These are phyloP conservation scores for Steromphala cineraria DNA, from an alignment of 2,888 invertebrate genomes.

Conservation along the genomic window DNA sequence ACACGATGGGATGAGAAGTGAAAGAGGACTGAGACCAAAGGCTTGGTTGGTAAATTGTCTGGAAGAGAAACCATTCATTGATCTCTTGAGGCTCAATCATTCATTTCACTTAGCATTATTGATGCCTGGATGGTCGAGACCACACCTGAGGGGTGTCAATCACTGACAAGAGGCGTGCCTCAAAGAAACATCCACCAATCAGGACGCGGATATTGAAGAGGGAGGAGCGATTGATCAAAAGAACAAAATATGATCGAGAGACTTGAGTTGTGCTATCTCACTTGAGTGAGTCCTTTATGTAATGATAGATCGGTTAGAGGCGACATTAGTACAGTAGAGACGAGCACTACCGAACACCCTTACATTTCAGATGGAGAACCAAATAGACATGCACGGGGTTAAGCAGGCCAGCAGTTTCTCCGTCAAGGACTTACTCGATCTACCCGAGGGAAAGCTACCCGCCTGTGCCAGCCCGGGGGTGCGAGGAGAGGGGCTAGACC, in stretches of 20 bases:
- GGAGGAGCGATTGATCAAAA: background rate
- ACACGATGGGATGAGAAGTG: background rate
- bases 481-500: background rate
- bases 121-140: slow-evolving; percentile 6
- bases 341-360: background rate
- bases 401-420: slow-evolving; percentile 89
- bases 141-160: slow-evolving; percentile 9
- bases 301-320: background rate
- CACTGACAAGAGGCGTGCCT: background rate
- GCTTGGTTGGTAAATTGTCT: background rate
- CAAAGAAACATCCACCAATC: background rate
- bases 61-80: slow-evolving; percentile 14
- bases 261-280: background rate
- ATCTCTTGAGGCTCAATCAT: slow-evolving; percentile 15
- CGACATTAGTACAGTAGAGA: no score
- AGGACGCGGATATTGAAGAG: background rate
- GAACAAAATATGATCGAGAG: slow-evolving; percentile 13
- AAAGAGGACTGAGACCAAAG: background rate
- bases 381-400: slow-evolving; percentile 81
- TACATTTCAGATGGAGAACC: slow-evolving; percentile 54
- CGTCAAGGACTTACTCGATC: slow-evolving; percentile 93
- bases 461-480: slow-evolving; percentile 46
- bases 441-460: slow-evolving; percentile 81
- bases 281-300: slow-evolving; percentile 10
- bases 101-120: slow-evolving; percentile 18